Percentiles rank a stretch among this genome's conserved stretches.
These are phyloP conservation scores for Cartodere bifasciata DNA, from an alignment of 2,888 invertebrate genomes.

Conservation along the genomic window DNA sequence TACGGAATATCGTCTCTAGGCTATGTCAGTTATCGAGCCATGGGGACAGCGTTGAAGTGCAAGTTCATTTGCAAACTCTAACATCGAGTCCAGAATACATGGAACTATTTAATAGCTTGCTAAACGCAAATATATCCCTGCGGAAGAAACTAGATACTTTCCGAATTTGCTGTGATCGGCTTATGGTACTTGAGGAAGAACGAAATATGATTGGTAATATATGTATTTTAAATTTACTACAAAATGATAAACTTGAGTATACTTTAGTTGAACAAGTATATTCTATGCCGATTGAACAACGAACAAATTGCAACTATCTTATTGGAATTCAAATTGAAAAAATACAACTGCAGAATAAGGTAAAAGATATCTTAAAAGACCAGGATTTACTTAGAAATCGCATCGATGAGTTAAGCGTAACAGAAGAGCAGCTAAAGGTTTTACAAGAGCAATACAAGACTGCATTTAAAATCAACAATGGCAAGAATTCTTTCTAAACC, in stretches of 20 bases:
- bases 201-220: slow-evolving; percentile 23
- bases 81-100: slow-evolving; percentile 16
- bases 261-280: slow-evolving; percentile 27
- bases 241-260: no score
- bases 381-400: slow-evolving; percentile 15
- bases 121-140: slow-evolving; percentile 19
- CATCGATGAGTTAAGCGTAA: slow-evolving; percentile 18
- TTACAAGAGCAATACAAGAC: slow-evolving; percentile 18
- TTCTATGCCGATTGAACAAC: slow-evolving; percentile 23
- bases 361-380: slow-evolving; percentile 19
- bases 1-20: slow-evolving; percentile 21
- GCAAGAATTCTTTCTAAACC: slow-evolving; percentile 2
- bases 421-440: slow-evolving; percentile 19
- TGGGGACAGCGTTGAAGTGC: slow-evolving; percentile 10
- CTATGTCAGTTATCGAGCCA: slow-evolving; percentile 15
- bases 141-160: slow-evolving; percentile 22
- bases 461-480: slow-evolving; percentile 7
- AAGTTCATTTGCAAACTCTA: slow-evolving; percentile 16
- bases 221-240: background rate
- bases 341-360: slow-evolving; percentile 22
- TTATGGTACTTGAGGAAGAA: slow-evolving; percentile 27
- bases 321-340: slow-evolving; percentile 26
- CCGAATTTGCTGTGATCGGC: slow-evolving; percentile 23
- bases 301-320: slow-evolving; percentile 23
- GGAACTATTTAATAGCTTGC: slow-evolving; percentile 21